Percentiles rank a stretch among this genome's conserved stretches.
phyloP scores from a whole-genome alignment of 2,113 vertebrate species.

The Lethenteron camtschaticum region DNA sequence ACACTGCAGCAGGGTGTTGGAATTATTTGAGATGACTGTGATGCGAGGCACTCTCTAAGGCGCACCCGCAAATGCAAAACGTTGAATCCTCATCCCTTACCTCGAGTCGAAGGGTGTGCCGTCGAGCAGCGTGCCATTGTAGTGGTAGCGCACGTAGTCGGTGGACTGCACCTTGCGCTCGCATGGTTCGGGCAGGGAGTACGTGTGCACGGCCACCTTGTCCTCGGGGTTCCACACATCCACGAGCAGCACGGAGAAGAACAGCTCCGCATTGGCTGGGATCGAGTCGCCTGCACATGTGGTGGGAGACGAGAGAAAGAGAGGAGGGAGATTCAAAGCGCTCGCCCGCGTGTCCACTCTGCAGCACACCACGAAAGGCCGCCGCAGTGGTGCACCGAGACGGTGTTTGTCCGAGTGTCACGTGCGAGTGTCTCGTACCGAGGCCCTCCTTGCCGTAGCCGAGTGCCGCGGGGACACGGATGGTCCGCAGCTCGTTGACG shows the following conservation, averaged over 20 bases:
- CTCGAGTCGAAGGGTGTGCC: constrained; percentile 95
- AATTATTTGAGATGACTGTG: too few species aligned
- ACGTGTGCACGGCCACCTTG: constrained; percentile 48
- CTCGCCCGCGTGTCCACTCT: too few species aligned
- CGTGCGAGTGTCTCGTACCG: constrained; percentile 27
- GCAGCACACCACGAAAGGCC: too few species aligned
- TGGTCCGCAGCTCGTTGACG: constrained; percentile 59
- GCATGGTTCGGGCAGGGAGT: constrained; percentile 45
- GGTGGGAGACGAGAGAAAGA: not conserved
- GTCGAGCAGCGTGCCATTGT: constrained; percentile 77
- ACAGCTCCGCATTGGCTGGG: constrained; percentile 58
- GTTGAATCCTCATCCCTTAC: constrained; percentile 18
- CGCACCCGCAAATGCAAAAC: too few species aligned
- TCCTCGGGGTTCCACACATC: constrained; percentile 82
- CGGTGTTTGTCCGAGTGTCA: too few species aligned
- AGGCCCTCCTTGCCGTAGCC: constrained; percentile 64
- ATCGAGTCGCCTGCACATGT: constrained; percentile 45
- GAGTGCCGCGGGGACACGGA: constrained; percentile 59
- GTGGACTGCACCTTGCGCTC: constrained; percentile 60
- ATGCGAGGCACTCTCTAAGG: too few species aligned
- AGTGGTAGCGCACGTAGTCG: constrained; percentile 83
- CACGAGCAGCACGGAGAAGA: constrained; percentile 73
- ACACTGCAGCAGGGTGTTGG: too few species aligned
- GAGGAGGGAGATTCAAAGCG: too few species aligned
- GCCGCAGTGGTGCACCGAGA: too few species aligned